phyloP scores from a whole-genome alignment of 2,888 invertebrate genomes.

The Siphonodentalium dalli region DNA sequence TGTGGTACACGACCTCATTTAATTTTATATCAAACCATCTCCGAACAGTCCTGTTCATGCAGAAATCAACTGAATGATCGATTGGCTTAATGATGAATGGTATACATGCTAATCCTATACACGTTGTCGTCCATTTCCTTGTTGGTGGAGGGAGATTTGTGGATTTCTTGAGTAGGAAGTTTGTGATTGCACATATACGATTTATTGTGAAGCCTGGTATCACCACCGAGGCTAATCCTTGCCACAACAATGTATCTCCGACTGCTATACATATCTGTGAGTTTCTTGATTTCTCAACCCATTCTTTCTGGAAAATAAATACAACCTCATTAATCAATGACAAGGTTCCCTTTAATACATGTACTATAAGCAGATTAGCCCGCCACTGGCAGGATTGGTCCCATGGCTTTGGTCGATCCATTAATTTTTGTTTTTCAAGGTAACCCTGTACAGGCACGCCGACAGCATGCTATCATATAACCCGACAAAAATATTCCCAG shows the following conservation, averaged over 20 bases:
- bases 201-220: slow-evolving; percentile 93
- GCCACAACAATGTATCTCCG: slow-evolving; percentile 89
- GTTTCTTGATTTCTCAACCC: slow-evolving; percentile 24
- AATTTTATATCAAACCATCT: no score
- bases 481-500: no score
- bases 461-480: no score
- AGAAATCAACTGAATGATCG: slow-evolving; percentile 77
- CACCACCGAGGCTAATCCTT: slow-evolving; percentile 86
- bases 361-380: no score
- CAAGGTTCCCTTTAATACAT: no score
- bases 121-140: slow-evolving; percentile 70
- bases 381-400: no score
- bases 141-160: slow-evolving; percentile 58
- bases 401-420: no score
- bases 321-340: no score
- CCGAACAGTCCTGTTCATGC: slow-evolving; percentile 73
- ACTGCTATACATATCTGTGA: slow-evolving; percentile 67
- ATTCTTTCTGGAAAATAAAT: slow-evolving; percentile 37
- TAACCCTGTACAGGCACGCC: no score
- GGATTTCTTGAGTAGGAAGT: slow-evolving; percentile 26
- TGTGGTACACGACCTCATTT: no score
- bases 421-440: no score
- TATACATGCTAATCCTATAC: slow-evolving; percentile 81
- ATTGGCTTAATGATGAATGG: slow-evolving; percentile 93
- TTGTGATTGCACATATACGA: slow-evolving; percentile 72